Evolutionary conservation across 2,113 vertebrate species (phyloP).

Genomic region (Acanthochromis polyacanthus): DNA sequence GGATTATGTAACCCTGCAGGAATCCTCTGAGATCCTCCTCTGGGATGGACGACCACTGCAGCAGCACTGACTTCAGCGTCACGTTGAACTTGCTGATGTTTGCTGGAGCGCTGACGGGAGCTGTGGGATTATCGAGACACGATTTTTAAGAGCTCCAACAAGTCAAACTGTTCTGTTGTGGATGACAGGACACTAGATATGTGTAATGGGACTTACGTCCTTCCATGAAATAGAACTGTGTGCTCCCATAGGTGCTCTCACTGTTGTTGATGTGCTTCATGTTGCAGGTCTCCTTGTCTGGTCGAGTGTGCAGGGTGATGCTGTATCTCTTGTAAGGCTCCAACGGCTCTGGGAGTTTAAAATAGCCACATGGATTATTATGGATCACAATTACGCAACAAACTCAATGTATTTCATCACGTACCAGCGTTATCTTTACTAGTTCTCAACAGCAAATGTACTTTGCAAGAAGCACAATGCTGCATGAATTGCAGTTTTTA

Average conservation of each 20-base stretch:
- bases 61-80: conserved; percentile 77
- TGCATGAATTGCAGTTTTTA: no score
- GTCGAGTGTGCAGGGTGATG: conserved; percentile 74
- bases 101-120: conserved; percentile 80
- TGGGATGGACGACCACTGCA: conserved; percentile 84
- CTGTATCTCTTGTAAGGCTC: conserved; percentile 80
- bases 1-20: conserved; percentile 85
- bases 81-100: conserved; percentile 80
- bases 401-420: no score
- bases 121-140: conserved; percentile 65
- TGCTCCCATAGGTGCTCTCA: conserved; percentile 80
- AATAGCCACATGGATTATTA: background rate
- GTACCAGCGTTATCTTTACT: no score
- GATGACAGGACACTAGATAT: background rate
- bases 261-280: conserved; percentile 76
- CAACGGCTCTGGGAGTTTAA: conserved; percentile 67
- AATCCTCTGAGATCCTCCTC: conserved; percentile 85
- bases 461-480: no score
- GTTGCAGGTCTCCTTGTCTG: conserved; percentile 76
- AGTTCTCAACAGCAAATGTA: no score
- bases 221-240: conserved; percentile 81
- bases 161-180: background rate
- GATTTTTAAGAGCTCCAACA: background rate
- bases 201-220: conserved; percentile 81
- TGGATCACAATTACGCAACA: no score